Percentiles rank a stretch among this genome's conserved stretches.
phyloP scores from a whole-genome alignment of 1,140 invertebrate genomes.

The Aradophagus sp. region DNA sequence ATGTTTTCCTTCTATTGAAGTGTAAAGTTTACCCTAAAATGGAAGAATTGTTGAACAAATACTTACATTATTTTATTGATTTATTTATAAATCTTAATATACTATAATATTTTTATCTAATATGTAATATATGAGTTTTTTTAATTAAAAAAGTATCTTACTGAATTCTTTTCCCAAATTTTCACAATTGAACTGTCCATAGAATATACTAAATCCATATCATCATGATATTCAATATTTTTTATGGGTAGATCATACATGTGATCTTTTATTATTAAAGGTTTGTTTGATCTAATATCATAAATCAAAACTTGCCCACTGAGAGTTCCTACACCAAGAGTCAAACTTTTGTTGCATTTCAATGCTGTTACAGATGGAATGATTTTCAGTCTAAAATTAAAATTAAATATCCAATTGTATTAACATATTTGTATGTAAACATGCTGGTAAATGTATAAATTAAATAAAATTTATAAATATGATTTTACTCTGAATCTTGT shows the following conservation, averaged over 20 bases:
- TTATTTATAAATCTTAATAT: too few species aligned
- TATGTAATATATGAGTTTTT: not conserved
- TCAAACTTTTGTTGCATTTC: constrained; percentile 87
- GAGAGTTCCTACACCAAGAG: constrained; percentile 92
- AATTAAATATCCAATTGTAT: not conserved
- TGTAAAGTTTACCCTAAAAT: constrained; percentile 90
- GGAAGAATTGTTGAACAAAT: constrained; percentile 57
- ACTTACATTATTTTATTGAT: constrained; percentile 9
- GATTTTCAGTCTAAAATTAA: constrained; percentile 74
- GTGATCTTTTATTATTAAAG: constrained; percentile 94
- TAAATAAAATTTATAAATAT: too few species aligned
- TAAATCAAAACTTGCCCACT: constrained; percentile 96
- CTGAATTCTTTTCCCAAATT: constrained; percentile 94
- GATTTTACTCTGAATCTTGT: constrained; percentile 77
- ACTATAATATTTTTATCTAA: not conserved
- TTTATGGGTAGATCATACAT: constrained; percentile 95
- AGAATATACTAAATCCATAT: constrained; percentile 89
- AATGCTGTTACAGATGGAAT: constrained; percentile 88
- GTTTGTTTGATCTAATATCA: constrained; percentile 94
- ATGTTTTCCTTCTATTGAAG: constrained; percentile 90
- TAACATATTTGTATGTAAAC: too few species aligned
- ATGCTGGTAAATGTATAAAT: too few species aligned
- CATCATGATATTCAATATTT: constrained; percentile 88
- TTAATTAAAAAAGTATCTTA: constrained; percentile 70
- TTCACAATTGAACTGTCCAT: constrained; percentile 95